A percentile compares a stretch with the other conserved stretches of the same genome.
phyloP scores from a whole-genome alignment of 1,140 invertebrate genomes.

The Hormaphis cornu region DNA sequence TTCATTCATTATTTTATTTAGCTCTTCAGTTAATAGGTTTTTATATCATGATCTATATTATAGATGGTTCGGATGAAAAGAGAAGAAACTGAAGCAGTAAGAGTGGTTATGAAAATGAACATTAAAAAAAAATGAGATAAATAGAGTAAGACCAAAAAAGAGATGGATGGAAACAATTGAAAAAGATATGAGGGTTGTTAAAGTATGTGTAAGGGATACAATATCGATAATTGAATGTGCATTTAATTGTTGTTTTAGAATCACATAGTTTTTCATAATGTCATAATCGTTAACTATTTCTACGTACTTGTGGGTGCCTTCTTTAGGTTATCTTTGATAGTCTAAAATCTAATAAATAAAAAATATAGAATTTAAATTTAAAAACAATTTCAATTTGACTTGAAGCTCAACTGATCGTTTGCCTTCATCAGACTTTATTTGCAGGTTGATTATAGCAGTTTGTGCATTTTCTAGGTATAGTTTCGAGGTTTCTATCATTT shows the following conservation, averaged over 20 bases:
- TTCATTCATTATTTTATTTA: too few relatives aligned
- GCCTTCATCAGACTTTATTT: not conserved
- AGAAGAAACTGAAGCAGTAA: too few relatives aligned
- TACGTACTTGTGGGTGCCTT: not conserved
- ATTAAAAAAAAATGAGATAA: too few relatives aligned
- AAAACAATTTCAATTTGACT: too few relatives aligned
- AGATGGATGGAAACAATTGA: too few relatives aligned
- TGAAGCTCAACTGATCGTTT: not conserved
- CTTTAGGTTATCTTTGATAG: not conserved
- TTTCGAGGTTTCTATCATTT: not conserved
- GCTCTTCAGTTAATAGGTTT: too few relatives aligned
- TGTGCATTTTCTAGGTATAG: not conserved
- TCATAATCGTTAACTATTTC: slow-evolving; percentile 17
- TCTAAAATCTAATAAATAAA: not conserved
- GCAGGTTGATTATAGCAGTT: not conserved
- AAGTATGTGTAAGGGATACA: too few relatives aligned
- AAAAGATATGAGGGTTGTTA: too few relatives aligned
- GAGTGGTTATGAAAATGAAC: too few relatives aligned
- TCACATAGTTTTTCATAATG: not conserved
- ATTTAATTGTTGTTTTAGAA: not conserved
- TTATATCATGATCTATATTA: too few relatives aligned
- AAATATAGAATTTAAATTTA: not conserved
- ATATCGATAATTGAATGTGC: not conserved
- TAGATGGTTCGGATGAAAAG: too few relatives aligned
- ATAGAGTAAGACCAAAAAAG: too few relatives aligned